Conservation (phyloP, 1,140 invertebrate genomes). For the Diachasma alloeum region DNA sequence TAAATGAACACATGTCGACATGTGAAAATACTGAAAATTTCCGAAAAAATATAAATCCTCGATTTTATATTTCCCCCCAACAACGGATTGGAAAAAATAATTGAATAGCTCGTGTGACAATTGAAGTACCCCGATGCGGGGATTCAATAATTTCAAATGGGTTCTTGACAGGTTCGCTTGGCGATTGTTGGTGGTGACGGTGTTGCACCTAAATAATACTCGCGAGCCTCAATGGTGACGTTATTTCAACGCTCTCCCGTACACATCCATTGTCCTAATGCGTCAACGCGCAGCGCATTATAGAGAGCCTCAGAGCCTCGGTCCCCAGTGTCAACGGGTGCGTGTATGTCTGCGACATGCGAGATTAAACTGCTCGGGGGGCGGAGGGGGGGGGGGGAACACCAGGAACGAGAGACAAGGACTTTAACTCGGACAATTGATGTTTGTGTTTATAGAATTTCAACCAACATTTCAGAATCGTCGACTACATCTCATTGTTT, state of each 20-base stretch:
- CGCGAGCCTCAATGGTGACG: slow-evolving; percentile 2
- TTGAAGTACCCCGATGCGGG: neutral
- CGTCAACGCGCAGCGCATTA: slow-evolving; percentile 15
- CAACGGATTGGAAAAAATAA: neutral
- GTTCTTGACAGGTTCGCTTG: slow-evolving; percentile 10
- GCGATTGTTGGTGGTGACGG: slow-evolving; percentile 10
- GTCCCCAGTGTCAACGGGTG: neutral
- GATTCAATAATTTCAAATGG: neutral
- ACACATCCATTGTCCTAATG: slow-evolving; percentile 22
- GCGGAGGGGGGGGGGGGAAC: neutral
- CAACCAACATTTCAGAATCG: neutral
- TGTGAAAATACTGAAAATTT: too few species aligned
- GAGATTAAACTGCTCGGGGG: slow-evolving; percentile 14
- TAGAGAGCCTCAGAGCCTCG: neutral
- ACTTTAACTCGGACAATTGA: neutral
- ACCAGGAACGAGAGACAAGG: neutral
- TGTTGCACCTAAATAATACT: slow-evolving; percentile 21
- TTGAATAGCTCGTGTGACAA: neutral
- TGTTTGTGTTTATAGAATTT: neutral
- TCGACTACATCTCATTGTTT: neutral
- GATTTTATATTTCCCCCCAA: neutral
- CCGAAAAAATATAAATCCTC: neutral
- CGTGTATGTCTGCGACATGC: slow-evolving; percentile 4
- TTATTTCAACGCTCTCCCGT: slow-evolving; percentile 16
- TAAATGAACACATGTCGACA: too few species aligned